Conservation (phyloP, 2,888 invertebrate genomes). For the Troilus luridus region DNA sequence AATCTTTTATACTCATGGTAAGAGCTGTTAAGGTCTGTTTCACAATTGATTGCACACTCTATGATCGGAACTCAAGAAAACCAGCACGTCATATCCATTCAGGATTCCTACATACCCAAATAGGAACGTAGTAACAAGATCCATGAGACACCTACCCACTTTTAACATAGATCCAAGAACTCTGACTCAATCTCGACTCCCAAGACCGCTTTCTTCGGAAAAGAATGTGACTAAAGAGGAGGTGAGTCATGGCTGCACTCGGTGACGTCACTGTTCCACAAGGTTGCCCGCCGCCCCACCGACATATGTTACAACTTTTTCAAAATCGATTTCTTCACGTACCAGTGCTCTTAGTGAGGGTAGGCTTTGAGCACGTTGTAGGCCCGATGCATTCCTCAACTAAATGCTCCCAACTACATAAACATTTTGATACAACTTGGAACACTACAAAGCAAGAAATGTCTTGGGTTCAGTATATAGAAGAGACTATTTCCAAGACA, state of each 20-base stretch:
- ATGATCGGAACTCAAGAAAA: not conserved
- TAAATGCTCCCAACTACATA: not conserved
- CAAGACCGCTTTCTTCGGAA: not conserved
- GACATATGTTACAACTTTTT: conserved; percentile 30
- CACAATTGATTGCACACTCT: not conserved
- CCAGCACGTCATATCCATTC: not conserved
- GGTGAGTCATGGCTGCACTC: not conserved
- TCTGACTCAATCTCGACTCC: not conserved
- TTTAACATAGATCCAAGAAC: not conserved
- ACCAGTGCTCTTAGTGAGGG: not conserved
- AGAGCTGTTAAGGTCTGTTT: not conserved
- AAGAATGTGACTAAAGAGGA: conserved; percentile 45
- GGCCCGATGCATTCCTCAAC: not conserved
- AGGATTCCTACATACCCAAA: not conserved
- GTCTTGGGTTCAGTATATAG: too few species aligned
- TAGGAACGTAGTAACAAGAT: not conserved
- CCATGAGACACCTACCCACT: conserved; percentile 1
- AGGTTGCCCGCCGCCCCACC: conserved; percentile 1
- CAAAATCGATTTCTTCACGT: conserved; percentile 49
- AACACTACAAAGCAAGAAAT: too few species aligned
- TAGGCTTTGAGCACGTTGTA: not conserved
- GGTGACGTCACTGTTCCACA: conserved; percentile 34
- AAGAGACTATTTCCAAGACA: too few species aligned
- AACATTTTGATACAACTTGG: too few species aligned
- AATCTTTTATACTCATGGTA: not conserved